Percentiles rank a stretch among this genome's conserved stretches.
These are phyloP conservation scores for Xiphorhynchus elegans DNA, from an alignment of 2,113 vertebrate species.

Conservation along the genomic window DNA sequence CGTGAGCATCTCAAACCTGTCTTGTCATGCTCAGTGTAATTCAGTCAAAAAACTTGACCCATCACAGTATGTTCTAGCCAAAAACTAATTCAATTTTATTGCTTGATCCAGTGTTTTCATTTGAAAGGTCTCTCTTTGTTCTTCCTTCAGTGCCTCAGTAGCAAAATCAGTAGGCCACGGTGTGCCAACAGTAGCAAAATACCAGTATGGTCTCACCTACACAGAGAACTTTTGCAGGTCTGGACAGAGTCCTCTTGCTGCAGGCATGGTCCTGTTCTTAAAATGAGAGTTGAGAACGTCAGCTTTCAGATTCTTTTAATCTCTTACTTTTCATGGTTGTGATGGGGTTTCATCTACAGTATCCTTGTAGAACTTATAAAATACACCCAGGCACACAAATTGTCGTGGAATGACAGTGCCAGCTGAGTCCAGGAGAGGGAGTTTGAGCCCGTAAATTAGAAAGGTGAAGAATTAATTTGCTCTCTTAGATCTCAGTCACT, in stretches of 20 bases:
- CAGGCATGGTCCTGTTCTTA: neutral
- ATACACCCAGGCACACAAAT: neutral
- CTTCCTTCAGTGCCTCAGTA: neutral
- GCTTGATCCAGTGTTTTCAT: neutral
- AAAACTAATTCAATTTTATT: neutral
- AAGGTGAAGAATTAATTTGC: neutral
- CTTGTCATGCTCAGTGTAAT: neutral
- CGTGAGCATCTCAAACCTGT: neutral
- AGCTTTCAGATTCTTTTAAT: neutral
- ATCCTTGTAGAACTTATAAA: neutral
- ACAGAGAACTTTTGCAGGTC: neutral
- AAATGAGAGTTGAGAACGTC: neutral
- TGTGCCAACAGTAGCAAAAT: neutral
- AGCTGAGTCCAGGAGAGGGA: slow-evolving; percentile 34
- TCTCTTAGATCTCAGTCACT: neutral
- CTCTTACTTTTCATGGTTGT: neutral
- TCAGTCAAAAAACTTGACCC: neutral
- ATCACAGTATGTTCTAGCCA: neutral
- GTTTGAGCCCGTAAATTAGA: neutral
- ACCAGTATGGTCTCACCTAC: neutral
- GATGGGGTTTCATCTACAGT: neutral
- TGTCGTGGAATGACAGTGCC: neutral
- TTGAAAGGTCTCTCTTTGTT: neutral
- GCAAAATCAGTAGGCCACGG: neutral
- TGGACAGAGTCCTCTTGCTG: neutral